Base-by-base conservation (phyloP, 2,113 vertebrate species). In the Microcebus tavaratra region DNA sequence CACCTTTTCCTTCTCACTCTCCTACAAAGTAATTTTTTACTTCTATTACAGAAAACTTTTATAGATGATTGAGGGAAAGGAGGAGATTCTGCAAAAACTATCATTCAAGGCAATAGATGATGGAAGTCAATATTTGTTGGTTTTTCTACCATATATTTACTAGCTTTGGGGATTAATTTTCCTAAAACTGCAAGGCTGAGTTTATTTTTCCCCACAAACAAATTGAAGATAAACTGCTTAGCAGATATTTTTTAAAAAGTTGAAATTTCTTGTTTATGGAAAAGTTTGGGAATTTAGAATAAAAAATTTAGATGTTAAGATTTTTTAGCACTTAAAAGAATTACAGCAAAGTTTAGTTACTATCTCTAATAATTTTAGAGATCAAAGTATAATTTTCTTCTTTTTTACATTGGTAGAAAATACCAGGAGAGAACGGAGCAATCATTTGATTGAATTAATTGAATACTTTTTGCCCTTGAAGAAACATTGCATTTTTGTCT, bases 381-480 rank as follows among this genome's bases (percentile, higher is more conserved):
- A 87, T 78, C 88, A 94, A 93, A 94, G 42, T 67, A 53, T 93
- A 72, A 31, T 78, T 95, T 97, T 90, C 36, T 87, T 88, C 11
- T 78, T 96, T 88, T 95, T 39, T 65, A 63, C 45, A 45, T 42
- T 85, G 82, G 67, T 91, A 85, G 45, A 93, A 96, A 96, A 85
- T 96, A 95, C 45, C 63, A 92, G n/a, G 61, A 93, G n/a, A 97
- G 45, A 93, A 92, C 88, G 55, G 75, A 70, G 34, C 29, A 73
- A 88, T 96, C 67, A 90, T 88, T 76, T 92, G 73, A 73, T 86
- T 94, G 82, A 88, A 94, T 94, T 95, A 97, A 92, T 75, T 68
- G 39, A 87, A 86, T 91, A 42, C 4, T 15, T 94, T 96, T 95
- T 88, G 50, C 70, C 45, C 93, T 73, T 70, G 48, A 94, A 89